phyloP scores from a whole-genome alignment of 2,113 vertebrate species.

The Dascyllus trimaculatus region DNA sequence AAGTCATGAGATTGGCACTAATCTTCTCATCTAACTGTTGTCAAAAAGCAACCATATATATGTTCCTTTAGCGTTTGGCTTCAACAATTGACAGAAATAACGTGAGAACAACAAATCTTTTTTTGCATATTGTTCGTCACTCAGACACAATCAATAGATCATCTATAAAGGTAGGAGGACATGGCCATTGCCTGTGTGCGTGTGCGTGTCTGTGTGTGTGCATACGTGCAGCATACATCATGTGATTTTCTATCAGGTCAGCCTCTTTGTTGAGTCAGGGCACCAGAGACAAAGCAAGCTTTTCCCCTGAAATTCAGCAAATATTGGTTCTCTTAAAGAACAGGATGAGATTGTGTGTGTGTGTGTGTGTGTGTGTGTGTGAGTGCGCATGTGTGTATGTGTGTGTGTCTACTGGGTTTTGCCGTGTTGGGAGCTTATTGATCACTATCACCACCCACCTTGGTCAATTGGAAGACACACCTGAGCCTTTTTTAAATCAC shows the following conservation, averaged over 20 bases:
- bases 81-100: no score
- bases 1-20: no score
- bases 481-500: conserved; percentile 65
- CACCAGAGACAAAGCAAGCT: conserved; percentile 39
- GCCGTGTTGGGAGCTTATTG: conserved; percentile 23
- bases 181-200: conserved; percentile 4
- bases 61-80: no score
- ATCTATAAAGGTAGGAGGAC: conserved; percentile 65
- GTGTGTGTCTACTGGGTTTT: not conserved
- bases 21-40: no score
- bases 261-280: conserved; percentile 18
- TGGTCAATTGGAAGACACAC: conserved; percentile 30
- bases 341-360: not conserved
- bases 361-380: conserved; percentile 12
- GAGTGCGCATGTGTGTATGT: not conserved
- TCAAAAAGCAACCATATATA: no score
- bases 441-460: conserved; percentile 40
- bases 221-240: not conserved
- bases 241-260: not conserved
- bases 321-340: no score
- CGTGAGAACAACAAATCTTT: no score
- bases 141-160: conserved; percentile 76
- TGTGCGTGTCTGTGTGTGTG: no score
- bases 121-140: no score
- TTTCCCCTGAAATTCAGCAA: no score